Percentiles rank a stretch among this genome's conserved stretches.
phyloP scores from a whole-genome alignment of 2,797 vertebrate species.

The Clarias pachynema region DNA sequence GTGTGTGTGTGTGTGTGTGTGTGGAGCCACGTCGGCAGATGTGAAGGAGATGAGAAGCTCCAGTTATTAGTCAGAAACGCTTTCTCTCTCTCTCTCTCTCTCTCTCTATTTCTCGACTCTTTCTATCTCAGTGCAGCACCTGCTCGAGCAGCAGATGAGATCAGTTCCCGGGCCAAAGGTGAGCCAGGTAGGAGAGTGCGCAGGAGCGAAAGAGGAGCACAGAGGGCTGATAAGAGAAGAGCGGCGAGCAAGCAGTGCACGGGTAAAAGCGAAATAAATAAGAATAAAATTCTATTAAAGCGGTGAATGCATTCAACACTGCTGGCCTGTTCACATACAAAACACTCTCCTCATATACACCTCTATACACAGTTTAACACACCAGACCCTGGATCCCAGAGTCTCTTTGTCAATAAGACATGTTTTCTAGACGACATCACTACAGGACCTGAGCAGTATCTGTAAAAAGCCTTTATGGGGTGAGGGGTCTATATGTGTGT shows the following conservation, averaged over 20 bases:
- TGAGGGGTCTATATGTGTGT: slow-evolving; percentile 56
- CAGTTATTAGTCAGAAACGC: slow-evolving; percentile 38
- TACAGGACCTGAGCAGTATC: slow-evolving; percentile 60
- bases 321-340: slow-evolving; percentile 31
- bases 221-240: slow-evolving; percentile 23
- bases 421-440: slow-evolving; percentile 45
- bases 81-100: not conserved
- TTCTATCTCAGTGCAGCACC: slow-evolving; percentile 76
- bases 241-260: not conserved
- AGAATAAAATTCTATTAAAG: slow-evolving; percentile 25
- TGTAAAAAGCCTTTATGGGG: slow-evolving; percentile 71
- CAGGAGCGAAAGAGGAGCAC: slow-evolving; percentile 55
- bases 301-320: slow-evolving; percentile 30
- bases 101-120: slow-evolving; percentile 17
- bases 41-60: slow-evolving; percentile 37
- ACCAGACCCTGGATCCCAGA: slow-evolving; percentile 8
- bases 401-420: slow-evolving; percentile 25
- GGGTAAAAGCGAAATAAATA: slow-evolving; percentile 41
- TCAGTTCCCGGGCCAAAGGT: slow-evolving; percentile 74
- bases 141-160: slow-evolving; percentile 77
- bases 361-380: slow-evolving; percentile 18
- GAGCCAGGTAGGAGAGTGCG: slow-evolving; percentile 64
- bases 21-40: slow-evolving; percentile 17
- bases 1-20: slow-evolving; percentile 15
- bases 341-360: not conserved